Percentiles rank a stretch among this genome's conserved stretches.
Evolutionary conservation across 92 coral and sea anemone species (phyloP).

Genomic region (Desmophyllum pertusum): DNA sequence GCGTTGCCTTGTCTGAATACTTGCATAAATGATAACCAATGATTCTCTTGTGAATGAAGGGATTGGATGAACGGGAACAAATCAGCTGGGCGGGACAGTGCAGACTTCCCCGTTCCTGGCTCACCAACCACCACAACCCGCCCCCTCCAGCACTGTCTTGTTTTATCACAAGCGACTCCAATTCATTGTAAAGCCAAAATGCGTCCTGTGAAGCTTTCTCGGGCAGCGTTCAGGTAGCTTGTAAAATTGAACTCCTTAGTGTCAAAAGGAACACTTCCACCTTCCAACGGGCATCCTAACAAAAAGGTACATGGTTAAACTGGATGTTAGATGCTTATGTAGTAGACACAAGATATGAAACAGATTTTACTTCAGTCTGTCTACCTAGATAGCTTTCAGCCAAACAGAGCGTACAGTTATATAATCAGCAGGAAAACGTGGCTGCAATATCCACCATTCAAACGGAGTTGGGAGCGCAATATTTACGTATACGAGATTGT

Average conservation of each 20-base stretch:
- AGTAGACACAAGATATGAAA: background rate
- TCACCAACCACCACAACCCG: slow-evolving; percentile 68
- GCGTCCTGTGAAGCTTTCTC: slow-evolving; percentile 66
- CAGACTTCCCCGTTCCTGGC: slow-evolving; percentile 88
- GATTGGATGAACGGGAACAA: slow-evolving; percentile 76
- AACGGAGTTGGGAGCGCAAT: too few relatives aligned
- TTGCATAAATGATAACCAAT: slow-evolving; percentile 80
- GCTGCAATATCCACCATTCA: background rate
- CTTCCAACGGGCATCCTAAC: slow-evolving; percentile 53
- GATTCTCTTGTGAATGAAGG: slow-evolving; percentile 60
- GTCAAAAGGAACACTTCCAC: slow-evolving; percentile 26
- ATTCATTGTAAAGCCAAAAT: slow-evolving; percentile 55
- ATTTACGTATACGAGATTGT: too few relatives aligned
- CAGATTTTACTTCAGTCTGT: background rate
- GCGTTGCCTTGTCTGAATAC: slow-evolving; percentile 65
- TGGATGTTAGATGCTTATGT: background rate
- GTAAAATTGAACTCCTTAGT: slow-evolving; percentile 58
- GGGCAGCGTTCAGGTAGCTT: slow-evolving; percentile 30
- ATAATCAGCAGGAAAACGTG: background rate
- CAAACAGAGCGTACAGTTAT: too few relatives aligned
- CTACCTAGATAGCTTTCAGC: too few relatives aligned
- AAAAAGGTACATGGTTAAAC: background rate
- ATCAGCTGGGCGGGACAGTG: slow-evolving; percentile 77
- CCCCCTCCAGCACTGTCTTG: background rate
- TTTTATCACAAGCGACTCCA: slow-evolving; percentile 2